Base-by-base conservation (phyloP, 2,888 invertebrate species). In the Acronicta aceris region DNA sequence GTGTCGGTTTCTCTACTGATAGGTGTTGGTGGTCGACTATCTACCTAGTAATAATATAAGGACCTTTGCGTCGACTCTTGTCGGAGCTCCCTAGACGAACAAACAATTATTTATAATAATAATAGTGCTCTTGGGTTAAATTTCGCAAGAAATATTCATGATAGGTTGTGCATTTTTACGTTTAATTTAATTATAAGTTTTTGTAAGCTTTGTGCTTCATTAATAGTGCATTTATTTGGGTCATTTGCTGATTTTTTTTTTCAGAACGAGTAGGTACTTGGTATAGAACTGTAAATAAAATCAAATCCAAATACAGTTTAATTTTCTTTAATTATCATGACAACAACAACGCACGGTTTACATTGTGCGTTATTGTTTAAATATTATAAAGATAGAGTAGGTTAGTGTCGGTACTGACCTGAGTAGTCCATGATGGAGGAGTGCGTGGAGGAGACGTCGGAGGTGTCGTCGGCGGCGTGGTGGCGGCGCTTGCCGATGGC, bases 351-450 rank as follows among this genome's bases (percentile, higher is more conserved):
- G 38, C 36, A 36, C 13, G 0, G 5, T 38, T 38, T 38, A 1
- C 3, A 5, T 38, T n/a, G 7, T 38, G n/a, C 38, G 38, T 13
- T 38, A 13, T 33, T 33, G 33, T 10, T 12, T 12, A 30, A 9
- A 9, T 9, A 30, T 33, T 33, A 1, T 33, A 12, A 1, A 12
- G 10, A 33, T 12, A 33, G 33, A 33, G 8, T 38, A 38, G 1
- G 6, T 6, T 1, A 36, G n/a, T n/a, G 38, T 38, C 5, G n/a
- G n/a, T 6, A 36, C 95, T 94, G 89, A 97, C 97, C 97, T 84
- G 96, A 97, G 91, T 97, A 97, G 90, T 97, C 97, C 97, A 97
- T 97, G 95, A 97, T 97, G 84, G 97, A 98, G 92, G 97, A 97
- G 82, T 97, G 96, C 70, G 97, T 97, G 82, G 97, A 97, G 85